These are phyloP conservation scores for Ariolimax columbianus DNA, from an alignment of 2,888 invertebrate species.

Conservation along the genomic window DNA sequence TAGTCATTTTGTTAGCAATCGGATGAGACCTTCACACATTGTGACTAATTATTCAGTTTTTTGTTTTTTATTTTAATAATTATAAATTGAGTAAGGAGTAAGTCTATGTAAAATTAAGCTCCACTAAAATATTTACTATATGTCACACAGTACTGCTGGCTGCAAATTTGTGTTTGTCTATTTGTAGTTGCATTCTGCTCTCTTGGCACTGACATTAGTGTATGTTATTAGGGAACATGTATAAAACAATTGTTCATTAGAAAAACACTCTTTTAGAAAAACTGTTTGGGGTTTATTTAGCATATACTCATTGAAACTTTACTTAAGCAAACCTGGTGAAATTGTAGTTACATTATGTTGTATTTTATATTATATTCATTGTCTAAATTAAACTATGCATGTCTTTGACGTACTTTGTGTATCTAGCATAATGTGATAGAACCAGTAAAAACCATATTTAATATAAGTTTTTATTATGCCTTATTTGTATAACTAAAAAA, in stretches of 20 bases:
- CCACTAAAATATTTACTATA: background rate
- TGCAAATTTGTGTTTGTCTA: background rate
- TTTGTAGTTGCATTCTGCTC: background rate
- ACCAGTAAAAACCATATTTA: constrained; percentile 15
- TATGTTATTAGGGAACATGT: background rate
- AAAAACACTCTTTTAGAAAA: no score
- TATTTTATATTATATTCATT: background rate
- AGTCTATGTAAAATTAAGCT: background rate
- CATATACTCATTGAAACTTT: background rate
- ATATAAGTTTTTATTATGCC: background rate
- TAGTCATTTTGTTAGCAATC: constrained; percentile 10
- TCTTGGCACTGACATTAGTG: background rate
- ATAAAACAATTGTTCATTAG: no score
- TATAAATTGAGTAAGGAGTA: background rate
- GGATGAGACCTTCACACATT: background rate
- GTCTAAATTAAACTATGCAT: background rate
- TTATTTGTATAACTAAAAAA: constrained; percentile 7
- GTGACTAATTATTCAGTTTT: background rate
- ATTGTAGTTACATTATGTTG: background rate
- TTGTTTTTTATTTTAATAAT: background rate
- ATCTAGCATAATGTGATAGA: constrained; percentile 33
- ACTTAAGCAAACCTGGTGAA: background rate
- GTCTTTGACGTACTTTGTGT: background rate
- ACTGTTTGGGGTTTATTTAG: no score
- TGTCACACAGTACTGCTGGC: background rate